Evolutionary conservation across 2,113 vertebrate species (phyloP).

Genomic region (Panthera leo): DNA sequence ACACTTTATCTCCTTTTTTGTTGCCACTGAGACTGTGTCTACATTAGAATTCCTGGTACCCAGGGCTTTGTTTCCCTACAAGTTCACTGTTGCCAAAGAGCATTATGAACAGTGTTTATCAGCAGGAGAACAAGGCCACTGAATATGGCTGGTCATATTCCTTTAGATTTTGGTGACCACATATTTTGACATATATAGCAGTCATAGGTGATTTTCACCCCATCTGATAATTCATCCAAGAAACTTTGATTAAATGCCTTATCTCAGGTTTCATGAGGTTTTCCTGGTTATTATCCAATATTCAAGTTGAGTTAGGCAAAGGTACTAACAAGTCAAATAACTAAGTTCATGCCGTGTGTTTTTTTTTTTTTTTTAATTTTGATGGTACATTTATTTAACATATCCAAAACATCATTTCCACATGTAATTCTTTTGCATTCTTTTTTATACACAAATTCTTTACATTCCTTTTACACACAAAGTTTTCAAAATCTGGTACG

Average conservation of each 20-base stretch:
- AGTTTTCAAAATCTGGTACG: no score
- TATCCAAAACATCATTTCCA: no score
- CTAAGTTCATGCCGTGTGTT: not conserved
- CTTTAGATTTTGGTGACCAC: constrained; percentile 45
- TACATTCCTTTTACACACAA: no score
- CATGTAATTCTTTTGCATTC: no score
- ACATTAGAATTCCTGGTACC: constrained; percentile 27
- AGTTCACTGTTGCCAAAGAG: constrained; percentile 32
- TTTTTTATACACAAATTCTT: no score
- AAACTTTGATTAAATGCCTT: constrained; percentile 6
- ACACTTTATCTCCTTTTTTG: constrained; percentile 8
- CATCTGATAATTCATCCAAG: constrained; percentile 16
- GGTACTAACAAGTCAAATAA: not conserved
- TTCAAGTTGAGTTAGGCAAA: not conserved
- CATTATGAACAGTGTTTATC: constrained; percentile 53
- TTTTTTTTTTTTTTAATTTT: no score
- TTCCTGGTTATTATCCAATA: constrained; percentile 45
- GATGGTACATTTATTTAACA: no score
- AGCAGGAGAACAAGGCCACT: constrained; percentile 2
- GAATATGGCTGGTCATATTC: not conserved
- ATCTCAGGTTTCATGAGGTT: constrained; percentile 21
- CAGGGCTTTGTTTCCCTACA: constrained; percentile 17
- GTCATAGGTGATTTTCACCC: constrained; percentile 43
- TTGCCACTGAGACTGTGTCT: not conserved
- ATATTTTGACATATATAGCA: constrained; percentile 58